These are phyloP conservation scores for Synergus umbraculus DNA, from an alignment of 2,888 invertebrate genomes.

Conservation along the genomic window DNA sequence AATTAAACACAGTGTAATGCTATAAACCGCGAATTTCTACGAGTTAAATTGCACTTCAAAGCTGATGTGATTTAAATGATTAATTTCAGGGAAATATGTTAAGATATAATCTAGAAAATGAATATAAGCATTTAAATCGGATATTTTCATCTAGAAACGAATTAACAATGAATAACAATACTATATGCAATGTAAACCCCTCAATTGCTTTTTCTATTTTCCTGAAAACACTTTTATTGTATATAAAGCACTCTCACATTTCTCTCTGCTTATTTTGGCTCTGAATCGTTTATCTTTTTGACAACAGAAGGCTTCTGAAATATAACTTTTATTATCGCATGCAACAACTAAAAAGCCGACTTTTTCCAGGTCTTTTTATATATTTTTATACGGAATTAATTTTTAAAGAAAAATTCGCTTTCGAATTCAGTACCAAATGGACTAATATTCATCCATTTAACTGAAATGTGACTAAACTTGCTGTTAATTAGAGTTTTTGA, in stretches of 20 bases:
- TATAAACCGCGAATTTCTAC: slow-evolving; percentile 2
- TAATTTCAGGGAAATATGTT: neutral
- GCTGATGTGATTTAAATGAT: neutral
- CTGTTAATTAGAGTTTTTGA: neutral
- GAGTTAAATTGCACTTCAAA: slow-evolving; percentile 1
- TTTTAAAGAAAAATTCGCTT: neutral
- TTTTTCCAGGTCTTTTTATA: too few species aligned
- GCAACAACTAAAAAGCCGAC: neutral
- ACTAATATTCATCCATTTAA: neutral
- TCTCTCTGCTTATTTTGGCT: neutral
- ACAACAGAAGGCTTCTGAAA: neutral
- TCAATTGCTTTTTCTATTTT: slow-evolving; percentile 12
- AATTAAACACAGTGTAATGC: slow-evolving; percentile 6
- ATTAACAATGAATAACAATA: neutral
- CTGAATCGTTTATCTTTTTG: slow-evolving; percentile 13
- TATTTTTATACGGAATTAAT: too few species aligned
- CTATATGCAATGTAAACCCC: neutral
- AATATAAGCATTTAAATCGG: too few species aligned
- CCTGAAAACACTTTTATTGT: slow-evolving; percentile 4
- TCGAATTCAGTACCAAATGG: neutral
- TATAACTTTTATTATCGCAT: neutral
- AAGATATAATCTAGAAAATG: neutral
- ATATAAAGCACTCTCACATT: neutral
- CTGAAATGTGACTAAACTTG: neutral
- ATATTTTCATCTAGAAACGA: neutral